Percentiles rank a stretch among this genome's conserved stretches.
These are phyloP conservation scores for Troilus luridus DNA, from an alignment of 2,888 invertebrate genomes.

Conservation along the genomic window DNA sequence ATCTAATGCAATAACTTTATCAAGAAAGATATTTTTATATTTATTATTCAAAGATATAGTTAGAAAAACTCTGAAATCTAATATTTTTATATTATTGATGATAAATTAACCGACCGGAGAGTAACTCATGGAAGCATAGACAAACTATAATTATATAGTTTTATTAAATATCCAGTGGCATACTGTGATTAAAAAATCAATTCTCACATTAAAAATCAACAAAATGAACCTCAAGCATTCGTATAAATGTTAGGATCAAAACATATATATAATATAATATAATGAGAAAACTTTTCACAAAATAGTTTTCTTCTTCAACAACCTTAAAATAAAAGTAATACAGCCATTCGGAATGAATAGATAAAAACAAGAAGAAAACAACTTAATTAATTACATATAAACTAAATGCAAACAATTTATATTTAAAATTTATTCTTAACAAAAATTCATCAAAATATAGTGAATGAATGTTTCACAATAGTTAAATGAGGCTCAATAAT, in stretches of 20 bases:
- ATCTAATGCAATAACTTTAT: background rate
- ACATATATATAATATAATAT: background rate
- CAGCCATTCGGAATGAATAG: background rate
- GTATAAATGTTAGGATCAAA: background rate
- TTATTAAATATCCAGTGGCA: constrained; percentile 44
- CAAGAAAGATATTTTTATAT: background rate
- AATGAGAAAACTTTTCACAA: background rate
- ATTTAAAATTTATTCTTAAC: background rate
- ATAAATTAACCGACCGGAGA: constrained; percentile 1
- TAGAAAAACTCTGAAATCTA: background rate
- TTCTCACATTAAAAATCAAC: background rate
- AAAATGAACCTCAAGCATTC: background rate
- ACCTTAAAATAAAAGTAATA: background rate
- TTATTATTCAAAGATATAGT: background rate
- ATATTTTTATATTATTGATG: background rate
- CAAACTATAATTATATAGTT: constrained; percentile 26
- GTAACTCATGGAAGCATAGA: constrained; percentile 19
- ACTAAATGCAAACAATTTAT: background rate
- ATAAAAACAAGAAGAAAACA: background rate
- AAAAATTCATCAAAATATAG: background rate
- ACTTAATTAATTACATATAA: background rate
- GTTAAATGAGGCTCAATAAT: background rate
- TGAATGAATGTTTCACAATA: background rate
- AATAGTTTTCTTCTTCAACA: background rate
- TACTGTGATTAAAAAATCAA: background rate